These are phyloP conservation scores for Stenolophus ochropezus DNA, from an alignment of 2,888 invertebrate species.

Conservation along the genomic window DNA sequence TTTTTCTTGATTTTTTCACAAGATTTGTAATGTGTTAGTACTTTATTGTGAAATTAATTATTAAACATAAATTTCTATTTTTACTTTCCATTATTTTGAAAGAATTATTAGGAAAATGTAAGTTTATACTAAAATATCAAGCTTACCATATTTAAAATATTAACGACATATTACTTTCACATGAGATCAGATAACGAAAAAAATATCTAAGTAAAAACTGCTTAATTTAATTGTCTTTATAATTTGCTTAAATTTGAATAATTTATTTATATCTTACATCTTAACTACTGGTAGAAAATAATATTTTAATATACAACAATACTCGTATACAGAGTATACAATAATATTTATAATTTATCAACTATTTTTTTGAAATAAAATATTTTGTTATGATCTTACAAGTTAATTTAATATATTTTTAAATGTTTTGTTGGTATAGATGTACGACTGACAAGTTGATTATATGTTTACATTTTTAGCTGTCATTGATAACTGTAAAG, in stretches of 20 bases:
- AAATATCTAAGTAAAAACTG: neutral
- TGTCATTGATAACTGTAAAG: too few species aligned
- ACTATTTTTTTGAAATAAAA: too few species aligned
- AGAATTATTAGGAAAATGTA: neutral
- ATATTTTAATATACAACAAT: neutral
- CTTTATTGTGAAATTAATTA: neutral
- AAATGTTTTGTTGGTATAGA: too few species aligned
- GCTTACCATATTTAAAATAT: neutral
- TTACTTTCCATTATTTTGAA: neutral
- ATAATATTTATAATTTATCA: too few species aligned
- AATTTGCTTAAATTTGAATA: neutral
- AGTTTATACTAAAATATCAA: neutral
- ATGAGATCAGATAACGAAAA: too few species aligned
- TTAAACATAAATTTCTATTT: neutral
- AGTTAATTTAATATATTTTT: too few species aligned
- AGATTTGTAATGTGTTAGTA: neutral
- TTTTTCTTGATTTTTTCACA: neutral
- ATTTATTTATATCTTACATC: neutral
- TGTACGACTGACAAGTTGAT: too few species aligned
- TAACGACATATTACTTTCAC: neutral
- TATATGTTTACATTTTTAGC: too few species aligned
- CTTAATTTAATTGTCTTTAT: neutral
- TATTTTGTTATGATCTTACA: too few species aligned
- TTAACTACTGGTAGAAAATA: neutral
- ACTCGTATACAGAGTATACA: too few species aligned